Base-by-base conservation (phyloP, 2,113 vertebrate genomes). In the Vanacampus margaritifer region DNA sequence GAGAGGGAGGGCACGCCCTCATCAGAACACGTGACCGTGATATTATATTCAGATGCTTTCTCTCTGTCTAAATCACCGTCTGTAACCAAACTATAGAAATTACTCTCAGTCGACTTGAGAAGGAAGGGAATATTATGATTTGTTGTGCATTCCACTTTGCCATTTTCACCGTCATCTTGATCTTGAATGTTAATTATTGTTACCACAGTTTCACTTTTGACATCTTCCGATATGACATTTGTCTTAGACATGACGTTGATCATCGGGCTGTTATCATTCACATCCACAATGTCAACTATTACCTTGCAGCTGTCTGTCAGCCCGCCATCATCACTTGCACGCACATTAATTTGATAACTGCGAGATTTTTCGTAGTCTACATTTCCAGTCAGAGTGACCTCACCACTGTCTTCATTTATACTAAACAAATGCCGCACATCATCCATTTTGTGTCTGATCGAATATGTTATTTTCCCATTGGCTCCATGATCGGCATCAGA, bases 241-340 rank as follows among this genome's bases (percentile, higher is more conserved):
- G 84, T 81, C 13, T 79, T 66, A 4, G 83, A 90, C 50, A 82
- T 89, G 1, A 93, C 69, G 17, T 70, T 87, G 50, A 94, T 89
- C 4, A 86, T 57, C 1, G 92, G 92, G 0, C 46, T 66, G 57
- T 91, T 94, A 65, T 94, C 92, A 78, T 93, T 94, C 6, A 89
- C 83, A 67, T 93, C 92, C 12, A 83, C 68, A 43, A 93, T 68
- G 43, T 93, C 91, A 10, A 92, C 86, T 16, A 90, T 76, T 1
- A 94, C 74, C 2, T 91, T 84, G n/a, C 91, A 89, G 1, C 87
- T 90, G 0, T 88, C 82, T 0, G 74, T 68, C 0, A 93, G 61
- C 0, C 91, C 89, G 0, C 93, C 92, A 0, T 88, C 87, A 36
- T 94, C 93, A 36, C 57, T 89, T 1, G 91, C 93, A 57, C 91